phyloP scores from a whole-genome alignment of 2,888 invertebrate genomes.

The Physocephala rufipes region DNA sequence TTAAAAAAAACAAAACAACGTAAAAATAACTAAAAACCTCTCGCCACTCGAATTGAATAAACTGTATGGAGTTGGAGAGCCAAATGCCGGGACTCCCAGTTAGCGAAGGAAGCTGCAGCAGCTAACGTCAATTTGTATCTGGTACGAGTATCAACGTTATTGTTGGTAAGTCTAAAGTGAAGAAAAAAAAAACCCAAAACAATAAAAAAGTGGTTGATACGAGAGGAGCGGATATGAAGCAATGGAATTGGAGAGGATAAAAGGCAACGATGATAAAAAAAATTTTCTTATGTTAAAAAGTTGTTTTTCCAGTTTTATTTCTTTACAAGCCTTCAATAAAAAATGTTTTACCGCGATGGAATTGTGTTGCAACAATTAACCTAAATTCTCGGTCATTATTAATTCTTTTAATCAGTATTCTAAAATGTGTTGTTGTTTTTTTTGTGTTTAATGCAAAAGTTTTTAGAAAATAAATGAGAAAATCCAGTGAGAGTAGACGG shows the following conservation, averaged over 20 bases:
- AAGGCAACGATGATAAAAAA: too few species aligned
- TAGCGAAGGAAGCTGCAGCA: constrained; percentile 32
- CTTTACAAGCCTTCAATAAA: constrained; percentile 2
- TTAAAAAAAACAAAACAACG: too few species aligned
- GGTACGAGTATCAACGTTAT: constrained; percentile 14
- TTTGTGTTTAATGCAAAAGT: constrained; percentile 2
- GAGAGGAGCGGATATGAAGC: not conserved
- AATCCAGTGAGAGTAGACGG: constrained; percentile 36
- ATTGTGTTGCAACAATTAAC: not conserved
- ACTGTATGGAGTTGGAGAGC: constrained; percentile 16
- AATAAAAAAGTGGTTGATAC: too few species aligned
- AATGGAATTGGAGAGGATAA: constrained; percentile 27
- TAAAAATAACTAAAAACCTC: constrained; percentile 1
- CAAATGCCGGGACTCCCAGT: constrained; percentile 29
- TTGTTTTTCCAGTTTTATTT: constrained; percentile 55
- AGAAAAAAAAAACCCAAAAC: too few species aligned
- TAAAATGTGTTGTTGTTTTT: not conserved
- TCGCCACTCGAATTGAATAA: constrained; percentile 19
- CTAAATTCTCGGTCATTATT: too few species aligned
- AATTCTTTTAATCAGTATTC: too few species aligned
- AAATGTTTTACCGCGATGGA: constrained; percentile 16
- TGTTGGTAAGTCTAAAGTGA: too few species aligned
- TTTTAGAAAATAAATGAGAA: constrained; percentile 15
- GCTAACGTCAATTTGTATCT: constrained; percentile 33
- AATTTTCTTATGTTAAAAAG: constrained; percentile 44